A percentile compares a stretch with the other conserved stretches of the same genome.
These are phyloP conservation scores for Rhinatrema bivittatum DNA, from an alignment of 2,797 vertebrate genomes.

Conservation along the genomic window DNA sequence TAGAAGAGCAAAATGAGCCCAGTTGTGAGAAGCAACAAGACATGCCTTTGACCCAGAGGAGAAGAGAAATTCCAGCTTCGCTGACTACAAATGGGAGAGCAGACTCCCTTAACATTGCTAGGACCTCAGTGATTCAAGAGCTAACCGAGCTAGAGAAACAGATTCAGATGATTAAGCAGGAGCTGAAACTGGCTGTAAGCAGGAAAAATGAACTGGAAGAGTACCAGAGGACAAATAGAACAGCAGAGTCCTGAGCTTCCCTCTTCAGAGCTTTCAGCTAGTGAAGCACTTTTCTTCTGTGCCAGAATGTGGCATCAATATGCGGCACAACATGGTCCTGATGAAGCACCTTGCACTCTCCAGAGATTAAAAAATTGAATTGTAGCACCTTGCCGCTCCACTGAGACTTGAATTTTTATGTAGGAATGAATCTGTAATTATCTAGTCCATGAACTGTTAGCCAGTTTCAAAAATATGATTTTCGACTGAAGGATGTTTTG, in stretches of 20 bases:
- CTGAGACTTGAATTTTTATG: constrained; percentile 26
- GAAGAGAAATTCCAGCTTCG: constrained; percentile 60
- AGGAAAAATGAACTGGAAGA: constrained; percentile 89
- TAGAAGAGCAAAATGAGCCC: constrained; percentile 69
- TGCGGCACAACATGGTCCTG: constrained; percentile 6
- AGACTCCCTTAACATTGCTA: constrained; percentile 57
- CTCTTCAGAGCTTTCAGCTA: constrained; percentile 12
- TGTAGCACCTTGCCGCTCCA: constrained; percentile 13
- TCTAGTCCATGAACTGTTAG: constrained; percentile 17
- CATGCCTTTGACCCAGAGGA: constrained; percentile 60
- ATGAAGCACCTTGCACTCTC: no score
- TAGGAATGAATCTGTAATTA: constrained; percentile 16
- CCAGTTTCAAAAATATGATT: constrained; percentile 9
- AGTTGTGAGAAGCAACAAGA: constrained; percentile 61
- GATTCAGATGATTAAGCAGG: constrained; percentile 86
- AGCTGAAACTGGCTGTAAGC: constrained; percentile 85
- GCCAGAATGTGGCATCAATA: constrained; percentile 25
- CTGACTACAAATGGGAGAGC: constrained; percentile 82
- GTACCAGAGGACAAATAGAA: constrained; percentile 71
- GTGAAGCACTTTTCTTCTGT: constrained; percentile 39
- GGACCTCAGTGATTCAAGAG: constrained; percentile 77
- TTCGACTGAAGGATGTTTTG: constrained; percentile 16
- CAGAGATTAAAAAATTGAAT: constrained; percentile 10
- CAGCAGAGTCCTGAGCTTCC: constrained; percentile 49
- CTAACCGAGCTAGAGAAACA: constrained; percentile 86